Percentiles rank a stretch among this genome's conserved stretches.
Conservation (phyloP, 2,113 vertebrate genomes). For the Phrynosoma platyrhinos region DNA sequence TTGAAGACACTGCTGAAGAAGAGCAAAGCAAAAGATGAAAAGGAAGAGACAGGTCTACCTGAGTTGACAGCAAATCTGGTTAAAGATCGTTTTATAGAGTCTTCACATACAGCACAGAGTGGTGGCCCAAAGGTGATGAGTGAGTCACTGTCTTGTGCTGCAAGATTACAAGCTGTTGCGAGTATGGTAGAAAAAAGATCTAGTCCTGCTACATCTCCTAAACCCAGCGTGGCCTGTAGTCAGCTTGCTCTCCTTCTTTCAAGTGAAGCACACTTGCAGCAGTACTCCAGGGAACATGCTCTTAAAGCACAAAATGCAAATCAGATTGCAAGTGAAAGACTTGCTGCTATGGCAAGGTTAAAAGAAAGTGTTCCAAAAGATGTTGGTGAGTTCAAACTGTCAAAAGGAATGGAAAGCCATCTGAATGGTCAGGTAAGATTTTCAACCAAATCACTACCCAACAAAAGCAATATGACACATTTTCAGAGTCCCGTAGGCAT, state of each 20-base stretch:
- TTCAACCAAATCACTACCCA: conserved; percentile 77
- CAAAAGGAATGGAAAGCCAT: conserved; percentile 83
- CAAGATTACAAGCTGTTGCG: conserved; percentile 93
- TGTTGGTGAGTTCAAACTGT: conserved; percentile 75
- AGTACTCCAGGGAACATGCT: conserved; percentile 96
- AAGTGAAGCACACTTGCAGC: conserved; percentile 97
- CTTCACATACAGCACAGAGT: conserved; percentile 83
- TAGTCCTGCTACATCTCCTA: conserved; percentile 92
- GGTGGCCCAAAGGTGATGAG: conserved; percentile 79
- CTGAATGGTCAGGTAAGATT: conserved; percentile 85
- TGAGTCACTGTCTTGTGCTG: conserved; percentile 90
- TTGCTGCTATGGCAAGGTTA: conserved; percentile 93
- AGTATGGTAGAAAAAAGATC: conserved; percentile 94
- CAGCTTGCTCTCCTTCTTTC: conserved; percentile 94
- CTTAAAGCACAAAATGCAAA: conserved; percentile 93
- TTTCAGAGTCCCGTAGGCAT: conserved; percentile 78
- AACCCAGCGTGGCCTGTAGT: conserved; percentile 96
- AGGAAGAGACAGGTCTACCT: conserved; percentile 80
- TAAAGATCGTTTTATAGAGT: conserved; percentile 86
- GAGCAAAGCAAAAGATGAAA: conserved; percentile 90
- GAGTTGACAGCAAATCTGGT: conserved; percentile 82
- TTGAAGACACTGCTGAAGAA: conserved; percentile 95
- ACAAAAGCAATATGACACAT: conserved; percentile 79
- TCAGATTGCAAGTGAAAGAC: conserved; percentile 92
- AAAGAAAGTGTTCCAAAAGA: conserved; percentile 88